Percentiles rank a stretch among this genome's conserved stretches.
phyloP scores from a whole-genome alignment of 2,888 invertebrate genomes.

The Eupithecia subfuscata region DNA sequence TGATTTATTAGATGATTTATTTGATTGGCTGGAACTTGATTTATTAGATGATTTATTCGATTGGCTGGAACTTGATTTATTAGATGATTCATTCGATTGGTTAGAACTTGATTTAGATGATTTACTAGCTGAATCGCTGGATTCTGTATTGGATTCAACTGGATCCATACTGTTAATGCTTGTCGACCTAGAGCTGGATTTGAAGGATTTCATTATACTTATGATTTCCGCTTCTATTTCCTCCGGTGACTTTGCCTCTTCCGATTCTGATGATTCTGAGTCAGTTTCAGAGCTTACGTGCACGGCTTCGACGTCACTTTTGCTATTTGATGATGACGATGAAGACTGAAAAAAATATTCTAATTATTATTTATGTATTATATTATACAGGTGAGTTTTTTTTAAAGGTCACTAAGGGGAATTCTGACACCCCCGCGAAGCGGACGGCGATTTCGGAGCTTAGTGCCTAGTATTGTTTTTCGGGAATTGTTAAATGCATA shows the following conservation, averaged over 20 bases:
- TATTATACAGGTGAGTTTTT: too few relatives aligned
- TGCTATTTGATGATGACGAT: neutral
- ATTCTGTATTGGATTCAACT: neutral
- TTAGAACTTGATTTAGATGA: neutral
- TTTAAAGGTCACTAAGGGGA: too few relatives aligned
- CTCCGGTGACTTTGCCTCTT: neutral
- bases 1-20: neutral
- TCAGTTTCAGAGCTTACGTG: neutral
- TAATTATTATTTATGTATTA: too few relatives aligned
- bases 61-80: slow-evolving; percentile 1
- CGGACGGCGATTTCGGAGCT: too few relatives aligned
- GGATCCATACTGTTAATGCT: slow-evolving; percentile 1
- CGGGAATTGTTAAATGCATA: too few relatives aligned
- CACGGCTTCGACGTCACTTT: neutral
- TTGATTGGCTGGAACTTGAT: neutral
- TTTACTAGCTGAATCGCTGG: neutral
- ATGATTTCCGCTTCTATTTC: neutral
- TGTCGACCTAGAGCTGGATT: neutral
- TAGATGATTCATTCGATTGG: neutral
- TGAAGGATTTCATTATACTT: neutral
- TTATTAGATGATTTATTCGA: neutral
- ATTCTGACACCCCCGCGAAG: too few relatives aligned
- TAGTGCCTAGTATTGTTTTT: too few relatives aligned
- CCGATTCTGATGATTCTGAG: neutral
- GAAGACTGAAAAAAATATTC: neutral